Evolutionary conservation across 2,113 vertebrate species (phyloP), one percentile per base, ranked within the genome.

Genomic region (Poeciliopsis turrubarensis): DNA sequence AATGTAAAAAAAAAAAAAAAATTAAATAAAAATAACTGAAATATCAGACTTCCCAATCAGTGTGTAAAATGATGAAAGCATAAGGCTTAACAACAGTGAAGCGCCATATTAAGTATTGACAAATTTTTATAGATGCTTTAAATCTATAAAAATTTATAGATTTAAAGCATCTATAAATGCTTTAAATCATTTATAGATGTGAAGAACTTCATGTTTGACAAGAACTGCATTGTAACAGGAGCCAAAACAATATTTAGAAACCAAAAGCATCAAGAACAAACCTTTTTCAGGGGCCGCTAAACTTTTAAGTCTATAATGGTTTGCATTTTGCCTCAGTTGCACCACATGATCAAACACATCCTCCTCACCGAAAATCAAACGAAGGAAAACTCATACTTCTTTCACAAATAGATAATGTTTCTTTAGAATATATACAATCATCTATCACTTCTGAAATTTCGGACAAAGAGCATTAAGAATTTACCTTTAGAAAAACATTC

Each of bases 401-500:
- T 80, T 75, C 66, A 78, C 63, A 86, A 77, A 79, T 32, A 75
- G 69, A 75, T 68, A 41, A 67, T 44, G 34, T 72, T 74, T 60
- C 66, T 69, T 81, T 30, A 34, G 81, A 83, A 78, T 79, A 83
- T 86, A 65, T 75, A 84, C 70, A 90, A 60, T 66, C 62, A 81
- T 32, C 22, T 64, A 86, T 89, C 82, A 86, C 63, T 60, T 67
- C 60, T 82, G 34, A 62, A 62, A 67, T 67, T 17, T 57, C 2
- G 51, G 51, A 25, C 25, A 57, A n/a, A 57, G 8, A 57, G 62
- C 75, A 79, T 65, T 44, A 73, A 84, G 67, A 76, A 65, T 83
- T 62, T 60, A 51, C 57, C 77, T 71, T 37, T 47, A 65, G 60
- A 75, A 85, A 82, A 89, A 84, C 41, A n/a, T 68, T 66, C 60